Evolutionary conservation across 2,888 invertebrate genomes (phyloP).

Genomic region (Drosophila prostipennis): DNA sequence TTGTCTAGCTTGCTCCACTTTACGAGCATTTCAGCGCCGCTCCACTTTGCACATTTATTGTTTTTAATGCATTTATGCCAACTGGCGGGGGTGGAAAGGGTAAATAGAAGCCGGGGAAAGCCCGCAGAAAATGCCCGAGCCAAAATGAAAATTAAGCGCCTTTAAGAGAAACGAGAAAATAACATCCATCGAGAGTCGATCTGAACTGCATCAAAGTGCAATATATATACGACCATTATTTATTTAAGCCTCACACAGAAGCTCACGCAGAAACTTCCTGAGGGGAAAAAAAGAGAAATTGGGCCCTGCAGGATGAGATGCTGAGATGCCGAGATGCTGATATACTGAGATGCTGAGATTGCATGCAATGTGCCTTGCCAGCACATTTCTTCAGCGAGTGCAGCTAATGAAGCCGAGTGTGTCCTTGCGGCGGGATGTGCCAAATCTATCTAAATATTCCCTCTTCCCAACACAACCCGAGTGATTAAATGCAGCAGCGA

Average conservation of each 20-base stretch:
- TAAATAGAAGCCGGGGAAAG: conserved; percentile 1
- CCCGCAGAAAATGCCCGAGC: conserved; percentile 9
- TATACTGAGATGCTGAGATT: conserved; percentile 61
- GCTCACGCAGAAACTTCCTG: conserved; percentile 11
- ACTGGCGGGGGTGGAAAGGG: background rate
- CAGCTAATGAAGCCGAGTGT: conserved; percentile 67
- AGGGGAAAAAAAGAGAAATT: conserved; percentile 23
- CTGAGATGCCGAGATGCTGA: conserved; percentile 47
- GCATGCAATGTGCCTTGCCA: conserved; percentile 75
- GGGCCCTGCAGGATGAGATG: conserved; percentile 22
- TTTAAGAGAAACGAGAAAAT: conserved; percentile 25
- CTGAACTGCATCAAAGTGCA: conserved; percentile 44
- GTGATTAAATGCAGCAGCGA: conserved; percentile 30
- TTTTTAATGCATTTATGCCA: conserved; percentile 50
- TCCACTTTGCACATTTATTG: conserved; percentile 47
- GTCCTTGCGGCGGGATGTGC: conserved; percentile 28
- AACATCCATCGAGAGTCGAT: conserved; percentile 51
- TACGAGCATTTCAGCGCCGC: conserved; percentile 29
- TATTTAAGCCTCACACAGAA: conserved; percentile 62
- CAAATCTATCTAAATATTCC: conserved; percentile 40
- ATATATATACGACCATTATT: conserved; percentile 75
- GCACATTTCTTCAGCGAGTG: conserved; percentile 69
- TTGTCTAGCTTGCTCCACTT: conserved; percentile 37
- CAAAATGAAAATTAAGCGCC: conserved; percentile 31
- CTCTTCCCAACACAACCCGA: conserved; percentile 21